Evolutionary conservation across 2,113 vertebrate genomes (phyloP).

Genomic region (Toxotes jaculatrix): DNA sequence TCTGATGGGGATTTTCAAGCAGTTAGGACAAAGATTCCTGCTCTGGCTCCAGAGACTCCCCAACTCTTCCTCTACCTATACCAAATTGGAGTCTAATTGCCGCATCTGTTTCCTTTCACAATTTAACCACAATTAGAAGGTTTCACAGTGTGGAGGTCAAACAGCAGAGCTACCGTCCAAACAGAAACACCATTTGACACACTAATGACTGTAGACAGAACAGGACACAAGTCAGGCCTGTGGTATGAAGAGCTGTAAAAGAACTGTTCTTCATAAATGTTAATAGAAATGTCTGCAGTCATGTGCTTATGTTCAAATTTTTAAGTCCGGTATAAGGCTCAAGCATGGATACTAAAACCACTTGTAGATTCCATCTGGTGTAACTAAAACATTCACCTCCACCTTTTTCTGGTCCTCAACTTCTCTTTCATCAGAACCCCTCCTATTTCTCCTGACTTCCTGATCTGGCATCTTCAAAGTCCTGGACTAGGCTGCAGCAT

Average conservation of each 20-base stretch:
- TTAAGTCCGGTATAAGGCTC: constrained; percentile 13
- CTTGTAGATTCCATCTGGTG: constrained; percentile 53
- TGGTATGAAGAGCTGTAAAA: not conserved
- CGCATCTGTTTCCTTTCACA: constrained; percentile 66
- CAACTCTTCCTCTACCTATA: constrained; percentile 38
- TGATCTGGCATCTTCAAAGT: constrained; percentile 72
- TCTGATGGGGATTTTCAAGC: not conserved
- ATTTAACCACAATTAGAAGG: constrained; percentile 56
- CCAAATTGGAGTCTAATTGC: constrained; percentile 52
- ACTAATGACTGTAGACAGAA: constrained; percentile 51
- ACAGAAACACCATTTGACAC: constrained; percentile 39
- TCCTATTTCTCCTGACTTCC: constrained; percentile 56
- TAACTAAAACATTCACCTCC: constrained; percentile 51
- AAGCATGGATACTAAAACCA: constrained; percentile 22
- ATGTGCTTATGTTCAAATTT: constrained; percentile 18
- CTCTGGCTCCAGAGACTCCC: constrained; percentile 4
- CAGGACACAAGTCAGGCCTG: constrained; percentile 31
- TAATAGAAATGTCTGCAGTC: constrained; percentile 38
- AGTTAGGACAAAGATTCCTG: constrained; percentile 14
- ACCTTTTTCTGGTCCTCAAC: constrained; percentile 38
- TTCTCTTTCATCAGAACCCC: constrained; percentile 64
- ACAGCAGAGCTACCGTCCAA: constrained; percentile 46
- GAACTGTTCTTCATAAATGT: constrained; percentile 8
- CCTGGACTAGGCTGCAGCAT: constrained; percentile 18
- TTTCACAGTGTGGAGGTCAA: constrained; percentile 49